These are phyloP conservation scores for Gymnocypris eckloni DNA, from an alignment of 2,797 vertebrate genomes.

Conservation along the genomic window DNA sequence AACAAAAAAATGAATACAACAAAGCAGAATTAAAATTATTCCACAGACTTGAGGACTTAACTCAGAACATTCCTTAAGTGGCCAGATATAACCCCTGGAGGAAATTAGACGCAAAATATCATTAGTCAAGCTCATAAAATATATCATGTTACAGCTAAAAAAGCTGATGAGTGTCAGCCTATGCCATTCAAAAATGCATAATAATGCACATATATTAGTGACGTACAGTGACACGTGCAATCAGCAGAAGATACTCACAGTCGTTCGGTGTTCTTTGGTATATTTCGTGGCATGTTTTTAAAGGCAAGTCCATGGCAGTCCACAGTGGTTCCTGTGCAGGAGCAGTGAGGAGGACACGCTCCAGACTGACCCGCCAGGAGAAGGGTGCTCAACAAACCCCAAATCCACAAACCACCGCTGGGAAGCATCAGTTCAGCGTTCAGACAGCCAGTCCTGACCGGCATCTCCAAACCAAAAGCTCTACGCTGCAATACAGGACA, in stretches of 20 bases:
- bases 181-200: not conserved
- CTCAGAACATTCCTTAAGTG: not conserved
- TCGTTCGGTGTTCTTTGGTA: slow-evolving; percentile 75
- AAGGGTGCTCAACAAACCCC: slow-evolving; percentile 44
- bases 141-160: not conserved
- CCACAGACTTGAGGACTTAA: not conserved
- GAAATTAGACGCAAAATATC: not conserved
- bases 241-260: slow-evolving; percentile 72
- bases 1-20: not conserved
- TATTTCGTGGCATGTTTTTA: slow-evolving; percentile 70
- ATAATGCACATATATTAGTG: slow-evolving; percentile 40
- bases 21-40: not conserved
- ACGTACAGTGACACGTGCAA: slow-evolving; percentile 9
- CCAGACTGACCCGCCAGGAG: slow-evolving; percentile 54
- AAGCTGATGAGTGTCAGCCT: not conserved
- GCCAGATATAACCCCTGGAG: not conserved
- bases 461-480: slow-evolving; percentile 25
- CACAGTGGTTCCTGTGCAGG: slow-evolving; percentile 78
- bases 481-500: slow-evolving; percentile 37
- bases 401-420: slow-evolving; percentile 24
- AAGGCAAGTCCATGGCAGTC: slow-evolving; percentile 78
- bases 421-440: slow-evolving; percentile 38
- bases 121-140: not conserved
- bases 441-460: slow-evolving; percentile 13
- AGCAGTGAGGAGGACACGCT: slow-evolving; percentile 73